A percentile compares a stretch with the other conserved stretches of the same genome.
Evolutionary conservation across 1,140 invertebrate species (phyloP).

Genomic region (Oryzaephilus surinamensis): DNA sequence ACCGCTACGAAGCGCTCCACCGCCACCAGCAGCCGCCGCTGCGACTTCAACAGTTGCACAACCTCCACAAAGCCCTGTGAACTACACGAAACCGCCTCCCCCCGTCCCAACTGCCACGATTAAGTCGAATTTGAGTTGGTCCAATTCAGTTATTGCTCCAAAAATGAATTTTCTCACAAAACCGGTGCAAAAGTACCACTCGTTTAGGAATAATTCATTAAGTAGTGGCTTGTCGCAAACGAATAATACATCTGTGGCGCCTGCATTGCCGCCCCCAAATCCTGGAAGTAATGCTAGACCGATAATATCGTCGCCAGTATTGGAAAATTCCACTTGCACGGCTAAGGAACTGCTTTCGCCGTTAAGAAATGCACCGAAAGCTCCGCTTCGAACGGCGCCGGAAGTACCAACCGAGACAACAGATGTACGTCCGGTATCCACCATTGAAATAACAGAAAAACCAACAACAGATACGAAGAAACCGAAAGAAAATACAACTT

Average conservation of each 20-base stretch:
- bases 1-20: slow-evolving; percentile 38
- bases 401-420: slow-evolving; percentile 34
- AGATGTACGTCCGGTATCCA: slow-evolving; percentile 38
- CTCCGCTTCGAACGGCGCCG: slow-evolving; percentile 45
- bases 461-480: slow-evolving; percentile 40
- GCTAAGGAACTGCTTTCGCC: slow-evolving; percentile 57
- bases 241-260: slow-evolving; percentile 39
- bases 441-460: too few relatives aligned
- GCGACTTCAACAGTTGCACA: slow-evolving; percentile 1
- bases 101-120: slow-evolving; percentile 34
- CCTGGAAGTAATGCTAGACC: slow-evolving; percentile 50
- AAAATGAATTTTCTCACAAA: slow-evolving; percentile 26
- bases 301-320: slow-evolving; percentile 65
- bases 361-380: slow-evolving; percentile 39
- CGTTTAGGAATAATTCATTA: slow-evolving; percentile 23
- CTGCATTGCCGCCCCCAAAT: slow-evolving; percentile 48
- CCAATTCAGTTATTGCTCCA: slow-evolving; percentile 21
- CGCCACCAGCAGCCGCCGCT: slow-evolving; percentile 34
- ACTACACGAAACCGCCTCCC: slow-evolving; percentile 23
- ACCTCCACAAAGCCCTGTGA: slow-evolving; percentile 7
- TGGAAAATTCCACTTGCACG: slow-evolving; percentile 67
- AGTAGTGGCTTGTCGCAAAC: slow-evolving; percentile 32
- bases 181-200: slow-evolving; percentile 22
- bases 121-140: slow-evolving; percentile 31
- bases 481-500: slow-evolving; percentile 44